These are phyloP conservation scores for Crotophaga sulcirostris DNA, from an alignment of 2,113 vertebrate genomes.

Conservation along the genomic window DNA sequence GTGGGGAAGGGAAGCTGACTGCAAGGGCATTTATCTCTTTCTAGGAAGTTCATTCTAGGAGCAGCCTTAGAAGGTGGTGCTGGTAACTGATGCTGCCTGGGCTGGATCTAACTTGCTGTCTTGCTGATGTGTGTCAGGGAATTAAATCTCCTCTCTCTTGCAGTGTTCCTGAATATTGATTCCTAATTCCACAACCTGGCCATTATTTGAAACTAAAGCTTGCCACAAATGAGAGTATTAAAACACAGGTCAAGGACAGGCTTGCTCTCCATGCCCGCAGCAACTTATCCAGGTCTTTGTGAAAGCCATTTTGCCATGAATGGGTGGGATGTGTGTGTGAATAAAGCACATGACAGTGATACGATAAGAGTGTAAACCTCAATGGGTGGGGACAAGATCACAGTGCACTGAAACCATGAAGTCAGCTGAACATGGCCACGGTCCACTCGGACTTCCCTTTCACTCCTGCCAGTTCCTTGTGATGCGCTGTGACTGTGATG, in stretches of 20 bases:
- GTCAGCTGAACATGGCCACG: slow-evolving; percentile 37
- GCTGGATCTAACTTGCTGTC: slow-evolving; percentile 2
- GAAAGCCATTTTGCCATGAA: slow-evolving; percentile 44
- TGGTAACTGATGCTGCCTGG: slow-evolving; percentile 53
- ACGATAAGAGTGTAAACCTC: slow-evolving; percentile 54
- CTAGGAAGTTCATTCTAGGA: not conserved
- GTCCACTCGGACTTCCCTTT: slow-evolving; percentile 3
- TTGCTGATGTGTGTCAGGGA: slow-evolving; percentile 11
- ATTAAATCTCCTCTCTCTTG: slow-evolving; percentile 5
- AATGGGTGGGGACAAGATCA: slow-evolving; percentile 45
- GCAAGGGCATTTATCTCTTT: not conserved
- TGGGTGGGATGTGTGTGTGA: not conserved
- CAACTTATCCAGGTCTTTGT: slow-evolving; percentile 10
- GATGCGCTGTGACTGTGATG: slow-evolving; percentile 43
- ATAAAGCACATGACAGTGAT: slow-evolving; percentile 50
- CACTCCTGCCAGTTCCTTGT: not conserved
- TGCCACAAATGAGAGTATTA: not conserved
- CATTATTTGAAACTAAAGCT: slow-evolving; percentile 62
- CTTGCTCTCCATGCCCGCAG: slow-evolving; percentile 8
- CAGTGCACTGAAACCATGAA: slow-evolving; percentile 24
- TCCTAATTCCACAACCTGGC: slow-evolving; percentile 48
- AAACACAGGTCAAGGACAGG: slow-evolving; percentile 50
- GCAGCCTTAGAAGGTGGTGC: not conserved
- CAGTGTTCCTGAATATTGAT: slow-evolving; percentile 31
- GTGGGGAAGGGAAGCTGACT: not conserved